A percentile compares a stretch with the other conserved stretches of the same genome.
These are phyloP conservation scores for Tetragnatha versicolor DNA, from an alignment of 1,140 invertebrate genomes.

Conservation along the genomic window DNA sequence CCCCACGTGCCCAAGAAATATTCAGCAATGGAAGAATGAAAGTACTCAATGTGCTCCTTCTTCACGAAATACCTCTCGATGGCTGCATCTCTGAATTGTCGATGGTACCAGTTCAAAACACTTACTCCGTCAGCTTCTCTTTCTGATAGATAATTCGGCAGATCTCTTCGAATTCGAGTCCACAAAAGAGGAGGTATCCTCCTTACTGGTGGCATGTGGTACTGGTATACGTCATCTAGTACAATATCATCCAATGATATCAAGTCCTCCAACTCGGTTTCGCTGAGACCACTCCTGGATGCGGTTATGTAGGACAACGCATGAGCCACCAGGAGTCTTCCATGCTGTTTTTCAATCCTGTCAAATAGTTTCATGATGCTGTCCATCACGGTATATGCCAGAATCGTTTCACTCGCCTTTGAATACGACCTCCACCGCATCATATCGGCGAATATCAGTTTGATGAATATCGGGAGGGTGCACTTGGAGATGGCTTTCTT, in stretches of 20 bases:
- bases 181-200: slow-evolving; percentile 93
- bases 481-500: slow-evolving; percentile 89
- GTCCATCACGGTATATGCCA: slow-evolving; percentile 95
- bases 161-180: slow-evolving; percentile 93
- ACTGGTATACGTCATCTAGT: slow-evolving; percentile 97
- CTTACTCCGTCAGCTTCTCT: slow-evolving; percentile 96
- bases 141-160: slow-evolving; percentile 95
- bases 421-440: slow-evolving; percentile 97
- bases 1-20: slow-evolving; percentile 97
- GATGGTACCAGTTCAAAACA: slow-evolving; percentile 97
- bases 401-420: slow-evolving; percentile 86
- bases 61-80: slow-evolving; percentile 96
- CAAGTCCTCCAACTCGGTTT: slow-evolving; percentile 92
- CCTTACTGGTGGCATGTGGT: slow-evolving; percentile 93
- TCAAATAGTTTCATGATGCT: slow-evolving; percentile 97
- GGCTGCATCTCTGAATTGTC: slow-evolving; percentile 93
- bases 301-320: slow-evolving; percentile 94
- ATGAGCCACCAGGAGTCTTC: slow-evolving; percentile 89
- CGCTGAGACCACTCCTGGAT: slow-evolving; percentile 84
- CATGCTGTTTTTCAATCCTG: slow-evolving; percentile 88
- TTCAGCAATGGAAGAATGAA: slow-evolving; percentile 97
- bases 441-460: slow-evolving; percentile 95
- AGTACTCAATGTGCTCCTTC: slow-evolving; percentile 93
- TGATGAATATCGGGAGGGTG: slow-evolving; percentile 96
- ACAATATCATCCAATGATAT: slow-evolving; percentile 92